Conservation (phyloP, 2,797 vertebrate genomes). For the Argya squamiceps region DNA sequence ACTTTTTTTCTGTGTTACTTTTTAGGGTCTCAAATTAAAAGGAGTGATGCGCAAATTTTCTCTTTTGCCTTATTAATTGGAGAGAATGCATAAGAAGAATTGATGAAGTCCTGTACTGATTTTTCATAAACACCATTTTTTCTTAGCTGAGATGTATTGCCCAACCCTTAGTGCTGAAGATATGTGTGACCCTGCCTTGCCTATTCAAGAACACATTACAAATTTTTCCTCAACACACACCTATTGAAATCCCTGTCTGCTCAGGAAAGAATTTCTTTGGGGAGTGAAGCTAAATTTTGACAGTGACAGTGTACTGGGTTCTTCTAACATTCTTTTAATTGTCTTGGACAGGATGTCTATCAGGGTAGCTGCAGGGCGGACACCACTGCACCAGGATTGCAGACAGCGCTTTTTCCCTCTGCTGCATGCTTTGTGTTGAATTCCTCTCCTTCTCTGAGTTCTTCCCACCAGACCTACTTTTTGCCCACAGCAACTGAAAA, state of each 20-base stretch:
- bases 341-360: neutral
- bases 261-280: neutral
- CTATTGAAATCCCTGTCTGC: neutral
- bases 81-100: neutral
- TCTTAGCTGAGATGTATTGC: neutral
- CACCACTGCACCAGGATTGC: neutral
- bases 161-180: fast-evolving
- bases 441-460: neutral
- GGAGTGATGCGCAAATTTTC: neutral
- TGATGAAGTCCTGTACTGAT: neutral
- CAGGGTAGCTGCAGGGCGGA: neutral
- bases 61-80: neutral
- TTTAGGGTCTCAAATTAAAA: neutral
- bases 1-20: neutral
- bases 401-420: neutral
- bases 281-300: neutral
- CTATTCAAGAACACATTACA: fast-evolving
- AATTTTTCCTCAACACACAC: neutral
- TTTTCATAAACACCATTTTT: neutral
- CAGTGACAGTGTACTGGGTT: neutral
- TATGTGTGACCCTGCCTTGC: fast-evolving
- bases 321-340: neutral
- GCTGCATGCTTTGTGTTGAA: neutral
- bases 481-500: neutral
- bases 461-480: neutral